phyloP scores from a whole-genome alignment of 2,797 vertebrate genomes.

The Esox lucius region DNA sequence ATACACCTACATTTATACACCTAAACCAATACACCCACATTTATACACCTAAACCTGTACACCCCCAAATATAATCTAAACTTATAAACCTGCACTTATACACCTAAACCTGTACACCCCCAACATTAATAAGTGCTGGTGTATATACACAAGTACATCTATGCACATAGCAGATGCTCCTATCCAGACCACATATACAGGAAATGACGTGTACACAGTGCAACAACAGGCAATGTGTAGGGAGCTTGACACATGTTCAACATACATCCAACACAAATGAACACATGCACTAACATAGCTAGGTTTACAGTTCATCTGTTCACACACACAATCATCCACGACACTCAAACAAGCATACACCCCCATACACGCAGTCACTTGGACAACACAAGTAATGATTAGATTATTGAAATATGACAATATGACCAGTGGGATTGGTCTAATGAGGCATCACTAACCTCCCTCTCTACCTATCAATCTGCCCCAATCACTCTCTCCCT shows the following conservation, averaged over 20 bases:
- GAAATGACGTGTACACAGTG: too few species aligned
- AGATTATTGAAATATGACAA: conserved; percentile 1
- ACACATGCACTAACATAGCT: background rate
- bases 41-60: too few species aligned
- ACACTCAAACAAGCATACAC: conserved; percentile 3
- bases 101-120: too few species aligned
- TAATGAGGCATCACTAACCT: conserved; percentile 48
- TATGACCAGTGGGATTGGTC: conserved; percentile 16
- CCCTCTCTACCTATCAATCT: conserved; percentile 45
- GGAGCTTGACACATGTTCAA: background rate
- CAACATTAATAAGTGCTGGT: too few species aligned
- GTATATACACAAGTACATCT: too few species aligned
- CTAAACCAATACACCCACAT: too few species aligned
- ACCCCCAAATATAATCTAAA: too few species aligned
- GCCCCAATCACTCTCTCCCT: conserved; percentile 58
- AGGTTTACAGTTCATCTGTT: background rate
- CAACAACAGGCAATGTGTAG: too few species aligned
- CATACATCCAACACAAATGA: background rate
- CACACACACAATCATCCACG: conserved; percentile 10
- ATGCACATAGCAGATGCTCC: too few species aligned
- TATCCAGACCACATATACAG: too few species aligned
- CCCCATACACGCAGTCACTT: conserved; percentile 12
- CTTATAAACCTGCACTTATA: too few species aligned
- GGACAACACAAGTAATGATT: background rate
- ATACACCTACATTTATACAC: too few species aligned